phyloP scores from a whole-genome alignment of 1,140 invertebrate genomes.

The Lineus longissimus region DNA sequence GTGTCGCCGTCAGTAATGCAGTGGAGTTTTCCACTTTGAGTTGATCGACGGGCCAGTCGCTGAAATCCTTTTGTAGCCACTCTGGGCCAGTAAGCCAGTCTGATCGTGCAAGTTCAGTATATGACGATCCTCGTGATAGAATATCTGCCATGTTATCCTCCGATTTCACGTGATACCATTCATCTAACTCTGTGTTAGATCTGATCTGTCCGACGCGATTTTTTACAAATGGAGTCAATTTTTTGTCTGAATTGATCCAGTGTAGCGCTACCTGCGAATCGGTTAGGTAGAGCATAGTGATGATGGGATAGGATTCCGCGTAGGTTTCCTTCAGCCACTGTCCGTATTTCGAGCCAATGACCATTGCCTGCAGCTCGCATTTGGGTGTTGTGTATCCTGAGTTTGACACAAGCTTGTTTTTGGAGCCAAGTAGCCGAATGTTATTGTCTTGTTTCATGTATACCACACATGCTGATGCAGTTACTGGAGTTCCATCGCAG shows the following conservation, averaged over 20 bases:
- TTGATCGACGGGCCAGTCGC: not conserved
- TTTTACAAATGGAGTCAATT: not conserved
- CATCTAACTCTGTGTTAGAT: not conserved
- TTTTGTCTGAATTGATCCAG: constrained; percentile 2
- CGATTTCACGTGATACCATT: not conserved
- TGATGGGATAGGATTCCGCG: not conserved
- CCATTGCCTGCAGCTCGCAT: not conserved
- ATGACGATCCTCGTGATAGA: not conserved
- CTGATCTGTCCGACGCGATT: not conserved
- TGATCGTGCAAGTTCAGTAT: not conserved
- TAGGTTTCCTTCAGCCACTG: not conserved
- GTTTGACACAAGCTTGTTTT: not conserved
- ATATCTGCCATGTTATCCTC: not conserved
- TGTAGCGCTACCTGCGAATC: not conserved
- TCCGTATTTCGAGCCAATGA: not conserved
- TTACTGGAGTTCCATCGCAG: not conserved
- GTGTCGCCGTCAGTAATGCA: not conserved
- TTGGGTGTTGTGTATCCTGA: not conserved
- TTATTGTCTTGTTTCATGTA: not conserved
- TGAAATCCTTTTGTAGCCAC: not conserved
- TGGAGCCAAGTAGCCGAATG: not conserved
- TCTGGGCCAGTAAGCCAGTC: not conserved
- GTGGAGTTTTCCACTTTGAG: not conserved
- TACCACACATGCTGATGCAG: not conserved
- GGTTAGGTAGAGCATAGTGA: not conserved